These are phyloP conservation scores for Neoitamus cyanurus DNA, from an alignment of 2,888 invertebrate species.

Conservation along the genomic window DNA sequence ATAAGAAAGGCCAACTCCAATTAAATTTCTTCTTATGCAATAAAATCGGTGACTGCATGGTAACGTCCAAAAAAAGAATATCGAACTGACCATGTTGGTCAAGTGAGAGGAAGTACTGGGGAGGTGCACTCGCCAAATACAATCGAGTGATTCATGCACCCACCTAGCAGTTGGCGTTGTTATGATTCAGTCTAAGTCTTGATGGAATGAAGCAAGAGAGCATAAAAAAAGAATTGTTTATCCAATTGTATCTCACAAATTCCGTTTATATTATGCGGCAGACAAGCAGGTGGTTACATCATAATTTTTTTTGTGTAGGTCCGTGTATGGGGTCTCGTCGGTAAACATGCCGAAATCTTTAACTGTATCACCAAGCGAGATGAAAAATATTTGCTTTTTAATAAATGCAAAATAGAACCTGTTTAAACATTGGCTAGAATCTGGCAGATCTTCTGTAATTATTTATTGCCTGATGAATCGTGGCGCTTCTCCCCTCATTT, in stretches of 20 bases:
- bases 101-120: neutral
- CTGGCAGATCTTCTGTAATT: neutral
- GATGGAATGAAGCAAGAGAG: neutral
- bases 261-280: neutral
- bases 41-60: neutral
- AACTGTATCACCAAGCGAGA: neutral
- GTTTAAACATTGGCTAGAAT: neutral
- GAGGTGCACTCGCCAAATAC: neutral
- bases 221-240: neutral
- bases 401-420: neutral
- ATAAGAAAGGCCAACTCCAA: conserved; percentile 17
- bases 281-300: neutral
- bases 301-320: neutral
- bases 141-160: neutral
- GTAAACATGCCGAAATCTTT: neutral
- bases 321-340: neutral
- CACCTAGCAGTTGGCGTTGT: neutral
- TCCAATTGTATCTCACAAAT: neutral
- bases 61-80: neutral
- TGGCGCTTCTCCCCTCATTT: neutral
- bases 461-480: neutral
- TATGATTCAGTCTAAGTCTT: neutral
- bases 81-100: neutral
- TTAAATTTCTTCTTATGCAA: conserved; percentile 11
- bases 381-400: neutral